Evolutionary conservation across 2,113 vertebrate genomes (phyloP).

Genomic region (Rostratula benghalensis): DNA sequence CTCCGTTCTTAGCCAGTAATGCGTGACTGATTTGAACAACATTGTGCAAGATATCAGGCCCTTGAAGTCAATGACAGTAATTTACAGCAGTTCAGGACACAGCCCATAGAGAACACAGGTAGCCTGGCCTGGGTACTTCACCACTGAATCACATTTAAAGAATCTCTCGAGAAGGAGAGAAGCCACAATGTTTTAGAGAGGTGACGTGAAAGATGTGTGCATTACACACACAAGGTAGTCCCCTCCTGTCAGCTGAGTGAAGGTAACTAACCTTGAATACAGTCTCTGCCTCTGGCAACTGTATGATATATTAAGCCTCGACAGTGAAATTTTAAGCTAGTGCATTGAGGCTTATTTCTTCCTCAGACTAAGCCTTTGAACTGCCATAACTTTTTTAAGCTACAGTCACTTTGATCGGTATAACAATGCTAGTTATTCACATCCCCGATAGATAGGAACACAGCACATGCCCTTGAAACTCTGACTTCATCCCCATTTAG

Average conservation of each 20-base stretch:
- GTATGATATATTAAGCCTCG: neutral
- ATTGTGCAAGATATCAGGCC: no score
- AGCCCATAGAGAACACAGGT: neutral
- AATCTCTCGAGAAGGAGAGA: neutral
- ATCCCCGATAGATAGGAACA: neutral
- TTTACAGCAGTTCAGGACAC: neutral
- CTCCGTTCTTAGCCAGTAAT: accelerated
- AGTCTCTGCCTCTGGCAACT: neutral
- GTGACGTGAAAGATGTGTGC: accelerated
- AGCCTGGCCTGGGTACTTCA: neutral
- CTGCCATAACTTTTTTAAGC: neutral
- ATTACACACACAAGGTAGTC: no score
- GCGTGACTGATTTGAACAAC: neutral
- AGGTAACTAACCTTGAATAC: neutral
- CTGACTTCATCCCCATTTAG: neutral
- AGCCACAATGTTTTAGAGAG: neutral
- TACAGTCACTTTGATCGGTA: neutral
- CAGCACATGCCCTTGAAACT: neutral
- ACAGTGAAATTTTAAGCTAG: neutral
- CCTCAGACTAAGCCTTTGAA: neutral
- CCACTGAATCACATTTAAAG: neutral
- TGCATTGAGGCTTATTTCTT: neutral
- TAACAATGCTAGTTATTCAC: neutral
- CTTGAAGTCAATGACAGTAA: neutral
- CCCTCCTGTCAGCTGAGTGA: accelerated